These are phyloP conservation scores for Eptesicus fuscus DNA, from an alignment of 2,113 vertebrate species.

Conservation along the genomic window DNA sequence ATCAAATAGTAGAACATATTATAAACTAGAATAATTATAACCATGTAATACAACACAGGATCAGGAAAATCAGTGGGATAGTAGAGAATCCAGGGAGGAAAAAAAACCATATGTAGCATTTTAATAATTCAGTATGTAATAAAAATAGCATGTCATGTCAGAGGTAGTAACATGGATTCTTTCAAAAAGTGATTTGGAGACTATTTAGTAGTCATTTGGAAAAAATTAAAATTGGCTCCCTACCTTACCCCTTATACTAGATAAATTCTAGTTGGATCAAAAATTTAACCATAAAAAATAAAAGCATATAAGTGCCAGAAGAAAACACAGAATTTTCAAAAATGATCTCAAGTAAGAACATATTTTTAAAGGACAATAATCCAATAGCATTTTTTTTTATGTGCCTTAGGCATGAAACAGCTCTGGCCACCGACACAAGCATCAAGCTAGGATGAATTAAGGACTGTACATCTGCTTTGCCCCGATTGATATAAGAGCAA, in stretches of 20 bases:
- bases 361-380: conserved; percentile 8
- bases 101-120: not conserved
- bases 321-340: not conserved
- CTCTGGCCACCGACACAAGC: too few species aligned
- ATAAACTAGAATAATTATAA: not conserved
- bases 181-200: not conserved
- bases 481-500: too few species aligned
- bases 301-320: not conserved
- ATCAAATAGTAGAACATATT: not conserved
- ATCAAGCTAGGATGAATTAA: too few species aligned
- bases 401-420: too few species aligned
- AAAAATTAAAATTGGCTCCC: not conserved
- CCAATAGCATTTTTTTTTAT: not conserved
- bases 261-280: conserved; percentile 25
- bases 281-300: not conserved
- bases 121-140: not conserved
- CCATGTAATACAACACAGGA: not conserved
- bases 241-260: not conserved
- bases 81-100: not conserved
- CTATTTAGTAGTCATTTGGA: not conserved
- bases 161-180: not conserved
- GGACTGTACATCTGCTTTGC: too few species aligned
- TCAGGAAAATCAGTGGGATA: not conserved
- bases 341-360: not conserved
- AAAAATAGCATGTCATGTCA: not conserved